Conservation (phyloP, 2,797 vertebrate genomes). For the Hydrolagus colliei region DNA sequence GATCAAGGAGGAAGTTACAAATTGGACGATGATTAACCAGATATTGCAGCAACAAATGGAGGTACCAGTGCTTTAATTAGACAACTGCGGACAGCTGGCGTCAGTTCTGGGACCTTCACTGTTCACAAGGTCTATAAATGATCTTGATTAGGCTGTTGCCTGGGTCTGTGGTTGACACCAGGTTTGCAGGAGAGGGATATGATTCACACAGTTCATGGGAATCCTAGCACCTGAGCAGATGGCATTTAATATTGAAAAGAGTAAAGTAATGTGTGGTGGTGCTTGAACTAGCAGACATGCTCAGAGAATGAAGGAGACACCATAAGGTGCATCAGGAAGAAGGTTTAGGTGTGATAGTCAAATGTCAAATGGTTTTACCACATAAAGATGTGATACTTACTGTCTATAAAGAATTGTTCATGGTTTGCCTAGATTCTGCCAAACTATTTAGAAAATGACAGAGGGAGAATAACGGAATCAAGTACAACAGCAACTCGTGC, state of each 20-base stretch:
- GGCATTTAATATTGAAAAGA: background rate
- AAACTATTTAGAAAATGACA: background rate
- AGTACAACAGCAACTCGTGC: background rate
- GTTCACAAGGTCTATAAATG: no score
- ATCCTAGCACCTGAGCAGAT: background rate
- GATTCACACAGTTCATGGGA: background rate
- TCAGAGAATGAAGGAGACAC: background rate
- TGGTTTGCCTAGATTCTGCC: background rate
- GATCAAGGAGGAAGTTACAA: no score
- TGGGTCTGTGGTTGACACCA: no score
- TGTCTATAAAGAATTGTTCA: background rate
- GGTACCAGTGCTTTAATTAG: no score
- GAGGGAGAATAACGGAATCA: background rate
- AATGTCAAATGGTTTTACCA: background rate
- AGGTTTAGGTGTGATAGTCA: background rate
- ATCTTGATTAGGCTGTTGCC: no score
- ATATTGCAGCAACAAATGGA: no score
- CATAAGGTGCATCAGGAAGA: background rate
- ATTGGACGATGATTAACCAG: no score
- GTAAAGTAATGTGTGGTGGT: background rate
- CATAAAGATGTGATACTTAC: background rate
- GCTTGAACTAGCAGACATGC: background rate
- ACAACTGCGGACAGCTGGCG: no score
- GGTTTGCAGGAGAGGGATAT: background rate
- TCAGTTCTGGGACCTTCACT: no score